A percentile compares a stretch with the other conserved stretches of the same genome.
Evolutionary conservation across 1,140 invertebrate genomes (phyloP).

Genomic region (Aphelenchoides avenae): DNA sequence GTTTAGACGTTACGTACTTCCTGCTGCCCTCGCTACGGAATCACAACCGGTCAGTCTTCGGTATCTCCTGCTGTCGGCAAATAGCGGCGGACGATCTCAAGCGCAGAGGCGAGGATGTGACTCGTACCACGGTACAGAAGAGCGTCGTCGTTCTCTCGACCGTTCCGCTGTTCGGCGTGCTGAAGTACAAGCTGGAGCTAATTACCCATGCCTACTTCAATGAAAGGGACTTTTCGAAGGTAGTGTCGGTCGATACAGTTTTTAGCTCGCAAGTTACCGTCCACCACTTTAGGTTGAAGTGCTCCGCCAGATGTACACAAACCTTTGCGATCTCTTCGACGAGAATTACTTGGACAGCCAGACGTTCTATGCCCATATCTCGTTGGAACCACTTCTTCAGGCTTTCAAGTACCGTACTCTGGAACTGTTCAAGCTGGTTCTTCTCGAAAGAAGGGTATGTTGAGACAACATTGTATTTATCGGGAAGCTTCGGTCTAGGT

Average conservation of each 20-base stretch:
- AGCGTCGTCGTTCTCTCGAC: conserved; percentile 83
- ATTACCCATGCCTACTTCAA: conserved; percentile 95
- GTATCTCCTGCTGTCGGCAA: conserved; percentile 94
- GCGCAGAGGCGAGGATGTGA: conserved; percentile 92
- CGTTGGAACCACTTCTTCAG: conserved; percentile 73
- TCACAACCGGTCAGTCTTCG: conserved; percentile 80
- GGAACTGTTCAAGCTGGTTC: conserved; percentile 83
- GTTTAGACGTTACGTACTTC: conserved; percentile 85
- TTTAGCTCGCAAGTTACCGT: conserved; percentile 8
- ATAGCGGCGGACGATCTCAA: conserved; percentile 88
- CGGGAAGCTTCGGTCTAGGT: conserved; percentile 58
- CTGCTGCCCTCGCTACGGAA: conserved; percentile 81
- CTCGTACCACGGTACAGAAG: conserved; percentile 87
- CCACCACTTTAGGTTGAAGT: conserved; percentile 68
- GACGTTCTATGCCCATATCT: conserved; percentile 63
- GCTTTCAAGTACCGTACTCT: conserved; percentile 86
- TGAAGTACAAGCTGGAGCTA: conserved; percentile 87
- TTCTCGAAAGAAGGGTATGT: conserved; percentile 77
- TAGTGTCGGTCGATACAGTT: conserved; percentile 6
- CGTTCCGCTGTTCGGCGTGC: conserved; percentile 80
- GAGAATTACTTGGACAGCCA: conserved; percentile 31
- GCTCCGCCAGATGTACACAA: conserved; percentile 83
- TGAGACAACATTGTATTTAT: conserved; percentile 8
- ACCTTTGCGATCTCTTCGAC: conserved; percentile 73
- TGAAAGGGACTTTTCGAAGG: conserved; percentile 66